phyloP scores from a whole-genome alignment of 2,113 vertebrate genomes.

The Corythaixoides concolor region DNA sequence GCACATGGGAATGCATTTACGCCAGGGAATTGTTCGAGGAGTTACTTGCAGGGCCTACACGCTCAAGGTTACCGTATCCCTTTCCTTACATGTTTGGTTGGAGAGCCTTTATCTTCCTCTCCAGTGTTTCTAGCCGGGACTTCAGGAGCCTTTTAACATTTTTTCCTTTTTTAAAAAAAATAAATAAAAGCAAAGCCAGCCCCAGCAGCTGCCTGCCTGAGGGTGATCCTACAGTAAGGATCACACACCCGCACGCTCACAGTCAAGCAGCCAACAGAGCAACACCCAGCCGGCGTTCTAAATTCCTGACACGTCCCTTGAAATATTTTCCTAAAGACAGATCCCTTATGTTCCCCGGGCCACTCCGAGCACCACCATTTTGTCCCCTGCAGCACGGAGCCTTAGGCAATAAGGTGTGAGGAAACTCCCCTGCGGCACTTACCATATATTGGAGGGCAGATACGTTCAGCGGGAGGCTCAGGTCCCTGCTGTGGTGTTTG shows the following conservation, averaged over 20 bases:
- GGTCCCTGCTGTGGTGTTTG: background rate
- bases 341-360: fast-evolving
- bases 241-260: fast-evolving
- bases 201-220: background rate
- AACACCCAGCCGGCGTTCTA: background rate
- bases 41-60: background rate
- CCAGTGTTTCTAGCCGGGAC: background rate
- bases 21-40: background rate
- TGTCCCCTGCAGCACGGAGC: background rate
- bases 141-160: background rate
- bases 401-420: fast-evolving
- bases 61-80: background rate
- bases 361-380: fast-evolving
- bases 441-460: fast-evolving
- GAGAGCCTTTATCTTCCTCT: background rate
- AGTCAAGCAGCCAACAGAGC: background rate
- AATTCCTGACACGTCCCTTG: fast-evolving
- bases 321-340: background rate
- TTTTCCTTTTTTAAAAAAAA: background rate
- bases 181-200: background rate
- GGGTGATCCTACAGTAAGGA: background rate
- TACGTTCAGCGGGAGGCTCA: background rate
- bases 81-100: background rate
- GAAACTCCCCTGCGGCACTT: background rate
- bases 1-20: background rate